Evolutionary conservation across 2,113 vertebrate genomes (phyloP).

Genomic region (Dasyornis broadbenti): DNA sequence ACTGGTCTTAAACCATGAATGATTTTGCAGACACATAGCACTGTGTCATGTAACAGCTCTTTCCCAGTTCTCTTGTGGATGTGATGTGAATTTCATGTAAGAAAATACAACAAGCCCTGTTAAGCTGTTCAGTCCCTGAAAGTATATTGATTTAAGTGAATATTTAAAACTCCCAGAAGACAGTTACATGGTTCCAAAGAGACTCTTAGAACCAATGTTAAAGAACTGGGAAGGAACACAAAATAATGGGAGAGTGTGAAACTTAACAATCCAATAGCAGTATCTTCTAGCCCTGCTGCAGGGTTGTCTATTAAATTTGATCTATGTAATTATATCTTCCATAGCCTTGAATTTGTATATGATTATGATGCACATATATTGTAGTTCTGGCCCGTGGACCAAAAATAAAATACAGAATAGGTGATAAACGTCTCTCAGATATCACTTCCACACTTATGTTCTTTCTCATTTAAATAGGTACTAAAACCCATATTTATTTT

Average conservation of each 20-base stretch:
- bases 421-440: neutral
- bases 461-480: neutral
- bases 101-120: neutral
- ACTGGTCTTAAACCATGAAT: neutral
- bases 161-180: slow-evolving; percentile 10
- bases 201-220: neutral
- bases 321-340: neutral
- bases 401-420: neutral
- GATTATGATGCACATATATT: neutral
- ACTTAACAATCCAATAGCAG: neutral
- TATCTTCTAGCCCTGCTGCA: neutral
- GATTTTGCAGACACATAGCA: neutral
- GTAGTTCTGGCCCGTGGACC: neutral
- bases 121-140: neutral
- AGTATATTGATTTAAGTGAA: slow-evolving; percentile 18
- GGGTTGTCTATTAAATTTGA: neutral
- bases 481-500: neutral
- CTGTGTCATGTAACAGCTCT: neutral
- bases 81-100: neutral
- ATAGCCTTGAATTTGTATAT: neutral
- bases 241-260: neutral
- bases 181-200: neutral
- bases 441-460: neutral
- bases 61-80: neutral
- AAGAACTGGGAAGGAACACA: neutral